These are phyloP conservation scores for Exephanes ischioxanthus DNA, from an alignment of 2,888 invertebrate genomes.

Conservation along the genomic window DNA sequence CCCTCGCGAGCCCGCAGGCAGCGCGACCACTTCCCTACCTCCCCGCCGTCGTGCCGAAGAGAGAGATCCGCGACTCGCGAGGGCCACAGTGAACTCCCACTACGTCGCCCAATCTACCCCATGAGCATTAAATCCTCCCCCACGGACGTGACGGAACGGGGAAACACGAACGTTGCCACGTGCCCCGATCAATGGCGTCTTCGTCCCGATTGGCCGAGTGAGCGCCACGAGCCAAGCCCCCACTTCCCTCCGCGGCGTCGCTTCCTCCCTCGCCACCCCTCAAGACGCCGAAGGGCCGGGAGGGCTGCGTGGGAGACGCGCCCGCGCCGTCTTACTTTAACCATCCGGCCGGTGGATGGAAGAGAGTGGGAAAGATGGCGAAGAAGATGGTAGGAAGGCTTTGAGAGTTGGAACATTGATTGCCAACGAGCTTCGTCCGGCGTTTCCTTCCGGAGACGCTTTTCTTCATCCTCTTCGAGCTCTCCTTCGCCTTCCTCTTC, in stretches of 20 bases:
- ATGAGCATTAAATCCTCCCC: slow-evolving; percentile 64
- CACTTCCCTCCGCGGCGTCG: slow-evolving; percentile 52
- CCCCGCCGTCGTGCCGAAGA: slow-evolving; percentile 15
- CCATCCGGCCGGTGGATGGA: slow-evolving; percentile 7
- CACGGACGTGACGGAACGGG: slow-evolving; percentile 69
- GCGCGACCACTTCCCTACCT: slow-evolving; percentile 53
- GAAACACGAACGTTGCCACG: slow-evolving; percentile 81
- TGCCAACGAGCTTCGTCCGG: slow-evolving; percentile 80
- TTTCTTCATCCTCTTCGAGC: slow-evolving; percentile 56
- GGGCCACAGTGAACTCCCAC: slow-evolving; percentile 36
- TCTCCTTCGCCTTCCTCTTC: slow-evolving; percentile 64
- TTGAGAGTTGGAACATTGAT: slow-evolving; percentile 83
- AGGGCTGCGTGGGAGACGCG: slow-evolving; percentile 43
- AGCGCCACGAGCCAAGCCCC: slow-evolving; percentile 78
- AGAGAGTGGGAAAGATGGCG: slow-evolving; percentile 32
- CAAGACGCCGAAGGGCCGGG: slow-evolving; percentile 53
- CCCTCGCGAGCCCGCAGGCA: slow-evolving; percentile 65
- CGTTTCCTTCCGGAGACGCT: slow-evolving; percentile 59
- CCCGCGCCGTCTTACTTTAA: slow-evolving; percentile 7
- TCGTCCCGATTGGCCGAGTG: slow-evolving; percentile 82
- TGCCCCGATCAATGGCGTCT: slow-evolving; percentile 85
- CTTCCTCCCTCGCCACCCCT: slow-evolving; percentile 68
- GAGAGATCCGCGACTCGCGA: background rate
- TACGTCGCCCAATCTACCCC: slow-evolving; percentile 57
- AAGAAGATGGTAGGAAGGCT: slow-evolving; percentile 26